A percentile compares a stretch with the other conserved stretches of the same genome.
Conservation (phyloP, 2,888 invertebrate species). For the Scelioninae gen. 2 region DNA sequence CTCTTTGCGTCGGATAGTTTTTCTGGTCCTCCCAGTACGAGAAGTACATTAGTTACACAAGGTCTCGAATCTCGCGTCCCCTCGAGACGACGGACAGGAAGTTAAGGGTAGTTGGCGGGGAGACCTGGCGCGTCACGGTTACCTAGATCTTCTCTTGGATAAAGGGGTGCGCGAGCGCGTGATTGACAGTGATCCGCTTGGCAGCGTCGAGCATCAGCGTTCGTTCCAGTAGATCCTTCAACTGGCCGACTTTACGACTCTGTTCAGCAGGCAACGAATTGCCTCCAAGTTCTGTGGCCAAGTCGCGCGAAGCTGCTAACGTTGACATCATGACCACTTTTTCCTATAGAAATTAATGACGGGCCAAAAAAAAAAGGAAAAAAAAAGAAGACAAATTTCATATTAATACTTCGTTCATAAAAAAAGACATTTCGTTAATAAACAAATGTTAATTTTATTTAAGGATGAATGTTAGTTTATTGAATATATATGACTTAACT, state of each 20-base stretch:
- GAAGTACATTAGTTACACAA: conserved; percentile 46
- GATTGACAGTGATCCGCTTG: conserved; percentile 95
- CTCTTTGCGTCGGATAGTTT: conserved; percentile 17
- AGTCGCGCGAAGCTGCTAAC: conserved; percentile 89
- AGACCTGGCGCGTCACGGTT: conserved; percentile 64
- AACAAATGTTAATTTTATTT: too few species aligned
- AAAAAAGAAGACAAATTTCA: not conserved
- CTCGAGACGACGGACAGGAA: conserved; percentile 38
- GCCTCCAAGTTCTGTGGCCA: conserved; percentile 89
- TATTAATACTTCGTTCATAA: not conserved
- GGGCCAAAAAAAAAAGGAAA: conserved; percentile 12
- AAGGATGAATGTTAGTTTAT: too few species aligned
- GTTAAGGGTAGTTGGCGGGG: too few species aligned
- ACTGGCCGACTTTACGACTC: conserved; percentile 91
- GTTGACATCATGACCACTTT: conserved; percentile 97
- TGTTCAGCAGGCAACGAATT: conserved; percentile 93
- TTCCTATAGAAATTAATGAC: conserved; percentile 81
- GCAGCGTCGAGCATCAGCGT: conserved; percentile 94
- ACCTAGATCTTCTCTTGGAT: conserved; percentile 93
- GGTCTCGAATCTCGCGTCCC: conserved; percentile 30
- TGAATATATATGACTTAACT: too few species aligned
- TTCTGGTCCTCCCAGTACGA: conserved; percentile 43
- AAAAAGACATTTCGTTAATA: too few species aligned
- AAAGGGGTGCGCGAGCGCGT: conserved; percentile 95
- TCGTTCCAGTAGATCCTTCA: conserved; percentile 94